A percentile compares a stretch with the other conserved stretches of the same genome.
Conservation (phyloP, 2,888 invertebrate species). For the Tuberolachnus salignus region DNA sequence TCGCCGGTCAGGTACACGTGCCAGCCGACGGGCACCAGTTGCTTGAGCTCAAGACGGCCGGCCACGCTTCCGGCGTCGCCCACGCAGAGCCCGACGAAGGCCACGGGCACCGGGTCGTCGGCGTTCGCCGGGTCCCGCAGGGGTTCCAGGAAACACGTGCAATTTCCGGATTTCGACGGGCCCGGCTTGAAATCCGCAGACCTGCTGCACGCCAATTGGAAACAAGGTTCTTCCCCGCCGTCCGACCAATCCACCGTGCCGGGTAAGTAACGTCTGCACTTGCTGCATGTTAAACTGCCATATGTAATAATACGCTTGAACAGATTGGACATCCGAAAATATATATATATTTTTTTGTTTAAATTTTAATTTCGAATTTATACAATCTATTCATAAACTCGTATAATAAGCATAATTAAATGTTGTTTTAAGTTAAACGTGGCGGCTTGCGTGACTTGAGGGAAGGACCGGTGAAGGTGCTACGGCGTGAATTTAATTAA, state of each 20-base stretch:
- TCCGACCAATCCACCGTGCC: not conserved
- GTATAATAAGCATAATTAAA: too few species aligned
- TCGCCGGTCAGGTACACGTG: constrained; percentile 67
- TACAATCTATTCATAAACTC: too few species aligned
- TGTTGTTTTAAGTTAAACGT: too few species aligned
- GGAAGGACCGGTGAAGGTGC: too few species aligned
- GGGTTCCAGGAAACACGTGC: constrained; percentile 72
- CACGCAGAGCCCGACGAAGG: constrained; percentile 67
- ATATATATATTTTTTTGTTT: too few species aligned
- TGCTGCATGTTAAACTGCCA: too few species aligned
- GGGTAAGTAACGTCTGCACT: constrained; percentile 7
- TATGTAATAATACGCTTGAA: too few species aligned
- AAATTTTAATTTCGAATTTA: too few species aligned
- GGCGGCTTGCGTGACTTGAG: too few species aligned
- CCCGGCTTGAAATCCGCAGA: constrained; percentile 25
- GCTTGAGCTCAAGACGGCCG: constrained; percentile 64
- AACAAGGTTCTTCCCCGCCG: constrained; percentile 33
- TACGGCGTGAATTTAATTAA: too few species aligned
- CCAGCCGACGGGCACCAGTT: constrained; percentile 67
- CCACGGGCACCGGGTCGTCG: constrained; percentile 52
- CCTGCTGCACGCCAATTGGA: constrained; percentile 51
- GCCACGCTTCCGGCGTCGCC: constrained; percentile 65
- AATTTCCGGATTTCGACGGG: constrained; percentile 64
- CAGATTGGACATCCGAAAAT: too few species aligned
- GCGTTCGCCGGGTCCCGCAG: constrained; percentile 61